Conservation (phyloP, 1,140 invertebrate genomes). For the Trachymyrmex septentrionalis region DNA sequence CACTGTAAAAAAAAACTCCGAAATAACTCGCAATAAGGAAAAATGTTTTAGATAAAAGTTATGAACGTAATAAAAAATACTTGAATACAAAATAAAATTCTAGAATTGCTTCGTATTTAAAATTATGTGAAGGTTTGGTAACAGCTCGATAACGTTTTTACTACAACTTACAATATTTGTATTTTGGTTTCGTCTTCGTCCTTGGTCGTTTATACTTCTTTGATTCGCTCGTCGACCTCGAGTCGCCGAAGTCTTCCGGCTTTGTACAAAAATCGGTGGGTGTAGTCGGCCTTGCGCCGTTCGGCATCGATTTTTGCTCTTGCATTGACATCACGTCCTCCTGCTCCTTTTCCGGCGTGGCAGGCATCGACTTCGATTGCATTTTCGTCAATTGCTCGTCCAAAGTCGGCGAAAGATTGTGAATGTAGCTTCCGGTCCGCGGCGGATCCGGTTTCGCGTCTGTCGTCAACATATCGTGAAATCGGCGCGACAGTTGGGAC, state of each 20-base stretch:
- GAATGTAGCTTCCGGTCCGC: slow-evolving; percentile 51
- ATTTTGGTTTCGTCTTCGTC: slow-evolving; percentile 65
- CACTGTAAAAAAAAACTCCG: no score
- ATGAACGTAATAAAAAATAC: background rate
- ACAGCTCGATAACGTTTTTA: background rate
- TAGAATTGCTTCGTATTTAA: background rate
- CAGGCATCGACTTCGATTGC: background rate
- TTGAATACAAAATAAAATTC: background rate
- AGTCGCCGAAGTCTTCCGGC: slow-evolving; percentile 16
- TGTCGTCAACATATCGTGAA: slow-evolving; percentile 73
- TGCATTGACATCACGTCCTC: background rate
- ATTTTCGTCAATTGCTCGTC: slow-evolving; percentile 42
- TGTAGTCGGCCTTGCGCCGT: slow-evolving; percentile 33
- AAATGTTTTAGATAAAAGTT: slow-evolving; percentile 20
- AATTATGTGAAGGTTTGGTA: background rate
- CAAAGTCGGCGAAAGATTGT: slow-evolving; percentile 40
- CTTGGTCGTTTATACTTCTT: slow-evolving; percentile 61
- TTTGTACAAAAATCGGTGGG: background rate
- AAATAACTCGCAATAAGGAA: background rate
- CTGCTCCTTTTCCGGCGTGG: background rate
- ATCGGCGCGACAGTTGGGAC: slow-evolving; percentile 70
- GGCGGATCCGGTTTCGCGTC: slow-evolving; percentile 76
- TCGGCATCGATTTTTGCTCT: slow-evolving; percentile 30
- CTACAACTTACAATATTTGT: slow-evolving; percentile 63
- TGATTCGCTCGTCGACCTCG: slow-evolving; percentile 2